A percentile compares a stretch with the other conserved stretches of the same genome.
phyloP scores from a whole-genome alignment of 92 coral and sea anemone species.

The Umimayanthus kanabou region DNA sequence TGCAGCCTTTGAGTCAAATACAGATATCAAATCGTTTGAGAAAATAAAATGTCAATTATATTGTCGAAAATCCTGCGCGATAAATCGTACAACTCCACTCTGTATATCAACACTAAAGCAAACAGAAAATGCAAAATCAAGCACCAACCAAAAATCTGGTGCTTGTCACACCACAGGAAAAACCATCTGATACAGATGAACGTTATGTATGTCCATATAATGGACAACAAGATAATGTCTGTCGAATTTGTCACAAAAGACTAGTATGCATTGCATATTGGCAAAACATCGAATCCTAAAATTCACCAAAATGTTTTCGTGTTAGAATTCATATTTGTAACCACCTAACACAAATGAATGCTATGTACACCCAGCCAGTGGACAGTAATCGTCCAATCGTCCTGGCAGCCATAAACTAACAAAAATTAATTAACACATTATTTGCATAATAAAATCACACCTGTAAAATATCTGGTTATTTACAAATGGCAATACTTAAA shows the following conservation, averaged over 20 bases:
- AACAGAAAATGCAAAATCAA: not conserved
- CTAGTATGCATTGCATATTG: not conserved
- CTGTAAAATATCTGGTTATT: not conserved
- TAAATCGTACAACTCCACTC: not conserved
- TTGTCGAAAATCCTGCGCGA: not conserved
- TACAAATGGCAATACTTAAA: not conserved
- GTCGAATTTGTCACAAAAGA: not conserved
- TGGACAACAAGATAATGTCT: conserved; percentile 1
- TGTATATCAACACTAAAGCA: too few relatives aligned
- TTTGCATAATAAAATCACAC: not conserved
- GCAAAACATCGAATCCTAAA: not conserved
- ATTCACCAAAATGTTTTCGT: too few relatives aligned
- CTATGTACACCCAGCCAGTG: too few relatives aligned
- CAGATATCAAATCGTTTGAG: not conserved
- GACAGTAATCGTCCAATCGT: not conserved
- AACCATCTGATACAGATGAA: conserved; percentile 21
- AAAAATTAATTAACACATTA: too few relatives aligned
- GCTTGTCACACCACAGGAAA: not conserved
- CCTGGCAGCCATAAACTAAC: too few relatives aligned
- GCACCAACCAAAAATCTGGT: not conserved
- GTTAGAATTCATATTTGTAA: not conserved
- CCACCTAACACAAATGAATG: not conserved
- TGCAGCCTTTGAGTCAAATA: too few relatives aligned
- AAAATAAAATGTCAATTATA: too few relatives aligned
- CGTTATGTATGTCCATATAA: not conserved